Percentiles rank a stretch among this genome's conserved stretches.
These are phyloP conservation scores for Stomatorhinus walkeri DNA, from an alignment of 2,797 vertebrate species.

Conservation along the genomic window DNA sequence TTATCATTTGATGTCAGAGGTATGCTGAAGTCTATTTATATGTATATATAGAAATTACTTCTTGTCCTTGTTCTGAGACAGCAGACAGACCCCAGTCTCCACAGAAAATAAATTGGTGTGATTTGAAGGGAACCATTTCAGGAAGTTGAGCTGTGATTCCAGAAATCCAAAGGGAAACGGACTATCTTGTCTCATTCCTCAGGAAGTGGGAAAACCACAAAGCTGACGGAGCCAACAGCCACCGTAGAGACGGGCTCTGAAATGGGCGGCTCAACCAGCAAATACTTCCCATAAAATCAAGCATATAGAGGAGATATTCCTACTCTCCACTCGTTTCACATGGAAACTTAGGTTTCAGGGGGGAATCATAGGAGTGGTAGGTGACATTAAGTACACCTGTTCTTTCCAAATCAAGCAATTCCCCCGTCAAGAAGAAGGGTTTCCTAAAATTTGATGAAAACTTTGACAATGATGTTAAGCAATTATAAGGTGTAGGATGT, in stretches of 20 bases:
- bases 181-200: slow-evolving; percentile 2
- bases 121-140: not conserved
- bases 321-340: not conserved
- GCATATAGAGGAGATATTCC: not conserved
- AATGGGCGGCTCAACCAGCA: not conserved
- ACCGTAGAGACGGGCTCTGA: not conserved
- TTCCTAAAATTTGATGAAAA: not conserved
- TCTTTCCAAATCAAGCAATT: not conserved
- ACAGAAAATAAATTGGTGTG: slow-evolving; percentile 7
- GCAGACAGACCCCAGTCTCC: not conserved
- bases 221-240: not conserved
- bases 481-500: not conserved
- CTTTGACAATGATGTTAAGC: not conserved
- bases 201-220: not conserved
- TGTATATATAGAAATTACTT: not conserved
- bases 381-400: not conserved
- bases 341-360: not conserved
- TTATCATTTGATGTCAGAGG: not conserved
- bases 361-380: not conserved
- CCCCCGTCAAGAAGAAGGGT: not conserved
- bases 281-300: not conserved
- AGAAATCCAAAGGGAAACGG: not conserved
- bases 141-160: not conserved
- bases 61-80: not conserved
- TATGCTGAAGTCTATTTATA: not conserved